Base-by-base conservation (phyloP, 2,888 invertebrate species). In the Drosophila phalerata region DNA sequence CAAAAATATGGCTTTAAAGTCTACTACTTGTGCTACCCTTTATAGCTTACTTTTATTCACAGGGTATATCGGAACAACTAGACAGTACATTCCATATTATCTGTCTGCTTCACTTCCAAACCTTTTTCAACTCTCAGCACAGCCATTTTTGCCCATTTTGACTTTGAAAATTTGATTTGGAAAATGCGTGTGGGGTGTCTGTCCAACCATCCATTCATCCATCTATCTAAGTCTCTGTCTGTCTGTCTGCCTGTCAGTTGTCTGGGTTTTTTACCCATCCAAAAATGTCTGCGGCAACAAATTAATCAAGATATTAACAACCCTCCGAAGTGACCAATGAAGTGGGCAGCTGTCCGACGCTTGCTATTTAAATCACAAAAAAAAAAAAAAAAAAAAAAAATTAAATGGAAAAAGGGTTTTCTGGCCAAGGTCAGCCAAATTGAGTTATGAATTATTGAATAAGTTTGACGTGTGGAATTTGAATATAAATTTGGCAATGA, bases 291-390 rank as follows among this genome's bases (percentile, higher is more conserved):
- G 56, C 73, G 67, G 71, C 51, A 75, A 73, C 73, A 74, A 90
- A 88, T 90, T 90, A 87, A 87, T 87, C 84, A 82, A 69, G 75
- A 81, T 88, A 82, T 88, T 78, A 90, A 74, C 89, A 77, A 86
- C 89, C 89, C 87, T 70, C 30, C 32, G 9, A 30, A 40, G 32
- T 37, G 47, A 43, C 38, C 69, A 65, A 62, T 75, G 53, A 60
- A 53, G 37, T 62, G 57, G 53, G 55, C 56, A 66, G 52, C 56
- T 56, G 61, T 30, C 30, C 28, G 28, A 30, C 15, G 47, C 9
- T n/a, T 47, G 22, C 30, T 13, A 17, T 22, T 37, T 6, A 30
- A 15, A 28, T 8, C 28, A 8, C 0, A 5, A 5, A 28, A 8
- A n/a, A 45, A 45, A 22, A 34, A 47, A 57, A 75, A 69, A 45